Evolutionary conservation across 2,113 vertebrate genomes (phyloP), one percentile per base, ranked within the genome.

Genomic region (Glareola pratincola): DNA sequence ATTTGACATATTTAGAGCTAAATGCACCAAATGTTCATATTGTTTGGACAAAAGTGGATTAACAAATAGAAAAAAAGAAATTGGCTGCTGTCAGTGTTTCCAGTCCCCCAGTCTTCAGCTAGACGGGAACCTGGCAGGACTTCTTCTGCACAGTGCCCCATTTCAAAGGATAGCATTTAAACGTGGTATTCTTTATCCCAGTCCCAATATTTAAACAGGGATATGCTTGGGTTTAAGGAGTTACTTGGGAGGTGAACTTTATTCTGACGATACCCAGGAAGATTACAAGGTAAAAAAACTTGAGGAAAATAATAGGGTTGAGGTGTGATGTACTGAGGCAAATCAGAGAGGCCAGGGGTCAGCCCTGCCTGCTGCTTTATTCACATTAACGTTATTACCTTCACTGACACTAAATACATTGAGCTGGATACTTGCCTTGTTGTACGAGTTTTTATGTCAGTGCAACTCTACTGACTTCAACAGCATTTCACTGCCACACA

Each of bases 1-100:
- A 85, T 95, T 93, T 96, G 93, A 90, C 90, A 76, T 91, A 94
- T 90, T 93, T 95, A 91, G 60, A 92, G 47, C 81, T 90, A 94
- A 96, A 93, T 23, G 50, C 77, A 94, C 84, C 74, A 73, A 95
- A 76, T 78, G 87, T 87, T 93, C 76, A 32, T 48, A 91, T 41
- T 78, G 76, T 92, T 95, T 88, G 86, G 72, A 90, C 85, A 85
- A 94, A 94, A 86, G 85, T 53, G 59, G 82, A 92, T 94, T 95
- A 91, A 83, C 27, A 87, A 95, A 94, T 9, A 87, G 57, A 83
- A 92, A 73, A 78, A 89, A 86, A 91, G 14, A 53, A 92, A 91
- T 67, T 88, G 66, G 63, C 76, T 92, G 56, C 41, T 43, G 29
- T 32, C 57, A 75, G 76, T 84, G 57, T 80, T 94, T 89, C 57